Conservation (phyloP, 2,888 invertebrate species). For the Torymus aiolomorphi region DNA sequence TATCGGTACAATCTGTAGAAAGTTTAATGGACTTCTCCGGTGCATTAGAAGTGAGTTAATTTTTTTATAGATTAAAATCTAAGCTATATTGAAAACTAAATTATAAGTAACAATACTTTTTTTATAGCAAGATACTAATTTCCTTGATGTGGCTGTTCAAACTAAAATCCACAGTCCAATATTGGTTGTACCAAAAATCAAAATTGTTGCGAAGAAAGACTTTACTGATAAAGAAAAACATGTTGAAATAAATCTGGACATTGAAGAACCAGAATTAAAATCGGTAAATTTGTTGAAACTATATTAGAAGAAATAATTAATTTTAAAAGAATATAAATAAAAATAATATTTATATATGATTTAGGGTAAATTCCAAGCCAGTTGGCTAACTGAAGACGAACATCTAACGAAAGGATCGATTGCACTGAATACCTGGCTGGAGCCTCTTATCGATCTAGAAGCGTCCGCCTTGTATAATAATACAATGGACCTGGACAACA, state of each 20-base stretch:
- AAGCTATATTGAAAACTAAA: neutral
- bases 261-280: slow-evolving; percentile 74
- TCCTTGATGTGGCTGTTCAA: slow-evolving; percentile 24
- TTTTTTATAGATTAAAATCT: too few species aligned
- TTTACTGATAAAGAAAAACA: slow-evolving; percentile 81
- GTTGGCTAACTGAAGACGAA: slow-evolving; percentile 70
- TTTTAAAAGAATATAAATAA: neutral
- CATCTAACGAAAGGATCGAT: slow-evolving; percentile 67
- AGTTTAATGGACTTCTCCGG: slow-evolving; percentile 77
- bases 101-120: slow-evolving; percentile 8
- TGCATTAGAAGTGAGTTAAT: slow-evolving; percentile 77
- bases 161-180: slow-evolving; percentile 81
- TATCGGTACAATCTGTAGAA: slow-evolving; percentile 77
- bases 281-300: slow-evolving; percentile 58
- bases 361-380: slow-evolving; percentile 68
- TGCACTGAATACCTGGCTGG: slow-evolving; percentile 72
- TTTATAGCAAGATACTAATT: slow-evolving; percentile 40
- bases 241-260: slow-evolving; percentile 80
- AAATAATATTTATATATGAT: slow-evolving; percentile 9
- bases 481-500: slow-evolving; percentile 61
- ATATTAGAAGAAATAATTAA: too few species aligned
- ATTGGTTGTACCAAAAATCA: slow-evolving; percentile 81
- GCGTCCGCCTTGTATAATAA: slow-evolving; percentile 65
- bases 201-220: slow-evolving; percentile 82
- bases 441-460: slow-evolving; percentile 69